Percentiles rank a stretch among this genome's conserved stretches.
Evolutionary conservation across 1,140 invertebrate genomes (phyloP).

Genomic region (Stegodyphus dumicola): DNA sequence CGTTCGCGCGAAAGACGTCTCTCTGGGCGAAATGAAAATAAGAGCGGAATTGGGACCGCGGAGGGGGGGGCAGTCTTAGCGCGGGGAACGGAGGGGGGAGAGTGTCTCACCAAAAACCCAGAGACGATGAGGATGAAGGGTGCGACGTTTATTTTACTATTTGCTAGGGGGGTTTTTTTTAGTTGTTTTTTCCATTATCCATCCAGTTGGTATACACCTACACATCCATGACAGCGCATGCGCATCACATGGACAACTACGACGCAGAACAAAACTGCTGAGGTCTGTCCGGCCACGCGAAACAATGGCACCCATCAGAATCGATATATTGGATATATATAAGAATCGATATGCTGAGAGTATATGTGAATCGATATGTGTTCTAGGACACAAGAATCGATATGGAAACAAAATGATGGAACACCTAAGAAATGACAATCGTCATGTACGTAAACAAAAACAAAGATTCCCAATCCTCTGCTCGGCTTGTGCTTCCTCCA

Average conservation of each 20-base stretch:
- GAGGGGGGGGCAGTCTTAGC: neutral
- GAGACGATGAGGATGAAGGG: constrained; percentile 47
- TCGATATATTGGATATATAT: no score
- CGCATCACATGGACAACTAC: neutral
- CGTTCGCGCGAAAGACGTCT: constrained; percentile 42
- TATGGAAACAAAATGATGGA: no score
- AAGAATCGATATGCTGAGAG: no score
- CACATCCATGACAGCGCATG: neutral
- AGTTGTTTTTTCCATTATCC: neutral
- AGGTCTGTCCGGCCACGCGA: no score
- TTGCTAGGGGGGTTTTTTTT: neutral
- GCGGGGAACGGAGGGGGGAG: neutral
- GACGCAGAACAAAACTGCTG: no score
- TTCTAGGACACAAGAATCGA: no score
- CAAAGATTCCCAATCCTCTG: no score
- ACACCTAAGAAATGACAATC: no score
- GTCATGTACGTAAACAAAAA: no score
- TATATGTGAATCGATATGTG: no score
- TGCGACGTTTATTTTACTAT: constrained; percentile 25
- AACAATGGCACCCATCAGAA: no score
- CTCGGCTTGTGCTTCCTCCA: no score
- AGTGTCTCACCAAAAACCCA: constrained; percentile 23
- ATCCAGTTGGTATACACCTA: neutral
- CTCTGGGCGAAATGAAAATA: constrained; percentile 54
- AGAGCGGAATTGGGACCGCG: constrained; percentile 36